Conservation (phyloP, 2,113 vertebrate genomes). For the Callocephalon fimbriatum region DNA sequence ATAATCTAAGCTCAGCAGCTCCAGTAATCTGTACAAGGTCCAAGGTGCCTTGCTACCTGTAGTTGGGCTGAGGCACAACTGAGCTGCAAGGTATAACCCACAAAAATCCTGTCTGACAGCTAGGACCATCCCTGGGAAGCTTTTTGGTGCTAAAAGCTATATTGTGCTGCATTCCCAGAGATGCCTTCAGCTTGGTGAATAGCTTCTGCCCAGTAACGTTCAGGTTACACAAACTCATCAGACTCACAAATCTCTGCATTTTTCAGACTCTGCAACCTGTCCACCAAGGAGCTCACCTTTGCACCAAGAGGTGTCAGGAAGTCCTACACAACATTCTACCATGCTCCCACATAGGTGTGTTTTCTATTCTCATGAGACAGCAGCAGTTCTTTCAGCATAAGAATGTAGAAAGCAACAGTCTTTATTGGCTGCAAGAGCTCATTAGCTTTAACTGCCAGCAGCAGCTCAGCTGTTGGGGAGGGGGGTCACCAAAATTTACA, state of each 20-base stretch:
- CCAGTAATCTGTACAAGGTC: neutral
- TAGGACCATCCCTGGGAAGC: neutral
- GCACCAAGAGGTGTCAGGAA: neutral
- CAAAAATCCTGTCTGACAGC: neutral
- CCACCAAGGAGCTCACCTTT: neutral
- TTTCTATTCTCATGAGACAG: neutral
- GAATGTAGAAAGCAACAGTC: neutral
- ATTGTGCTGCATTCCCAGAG: neutral
- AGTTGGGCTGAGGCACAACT: neutral
- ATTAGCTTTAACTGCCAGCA: neutral
- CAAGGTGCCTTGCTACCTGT: neutral
- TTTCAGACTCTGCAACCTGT: neutral
- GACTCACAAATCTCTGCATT: neutral
- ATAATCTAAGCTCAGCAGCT: neutral
- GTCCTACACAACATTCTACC: neutral
- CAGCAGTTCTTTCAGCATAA: neutral
- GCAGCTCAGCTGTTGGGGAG: neutral
- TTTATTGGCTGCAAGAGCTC: neutral
- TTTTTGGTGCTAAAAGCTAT: neutral
- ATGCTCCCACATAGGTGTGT: neutral
- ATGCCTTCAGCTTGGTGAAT: neutral
- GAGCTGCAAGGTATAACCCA: neutral
- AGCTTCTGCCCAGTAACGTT: neutral
- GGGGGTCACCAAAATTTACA: neutral
- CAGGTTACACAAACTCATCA: neutral